Base-by-base conservation (phyloP, 30 jellyfish, hydroid and myxozoan species). In the Morbakka virulenta region DNA sequence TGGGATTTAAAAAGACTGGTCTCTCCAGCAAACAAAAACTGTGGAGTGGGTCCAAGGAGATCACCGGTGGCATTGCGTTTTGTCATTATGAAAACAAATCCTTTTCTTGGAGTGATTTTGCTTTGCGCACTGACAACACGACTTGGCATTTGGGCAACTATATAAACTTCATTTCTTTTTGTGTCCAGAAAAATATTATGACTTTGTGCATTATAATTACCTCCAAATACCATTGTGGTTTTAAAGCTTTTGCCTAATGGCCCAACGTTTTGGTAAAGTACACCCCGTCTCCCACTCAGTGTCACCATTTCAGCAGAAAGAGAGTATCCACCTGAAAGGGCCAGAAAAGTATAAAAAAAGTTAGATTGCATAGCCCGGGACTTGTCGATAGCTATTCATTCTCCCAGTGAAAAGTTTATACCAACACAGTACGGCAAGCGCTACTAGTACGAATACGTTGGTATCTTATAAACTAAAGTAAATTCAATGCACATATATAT, bases 61-160 rank as follows among this genome's bases (percentile, higher is more conserved):
- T 48, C 83, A 14, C 87, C 87, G 23, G 95, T 31, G 4, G 80
- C 81, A 48, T 32, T 83, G 13, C 83, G 64, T 67, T 83, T 83
- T 13, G 80, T 83, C 1, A 83, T 87, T 27, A 35, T 35, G n/a
- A 72, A 25, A n/a, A 67, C 62, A 34, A 57, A 83, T 2, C 83
- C 77, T 20, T 41, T 83, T 36, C 65, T 83, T 23, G 93, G 93
- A 30, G 28, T 67, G 20, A 62, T 35, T 12, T 74, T 81, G 24
- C 85, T 36, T 21, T 53, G 47, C 32, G 64, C 64, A 33, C 50
- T 50, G 50, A 83, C 47, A 0, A 71, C 83, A 23, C 62, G 41
- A 67, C 50, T 49, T 25, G 95, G 87, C 9, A 83, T 52, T 27
- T 62, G 83, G 17, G 95, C 87, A 14, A 74, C 74, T 14, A 83